phyloP scores from a whole-genome alignment of 2,113 vertebrate species.

The Podarcis muralis region DNA sequence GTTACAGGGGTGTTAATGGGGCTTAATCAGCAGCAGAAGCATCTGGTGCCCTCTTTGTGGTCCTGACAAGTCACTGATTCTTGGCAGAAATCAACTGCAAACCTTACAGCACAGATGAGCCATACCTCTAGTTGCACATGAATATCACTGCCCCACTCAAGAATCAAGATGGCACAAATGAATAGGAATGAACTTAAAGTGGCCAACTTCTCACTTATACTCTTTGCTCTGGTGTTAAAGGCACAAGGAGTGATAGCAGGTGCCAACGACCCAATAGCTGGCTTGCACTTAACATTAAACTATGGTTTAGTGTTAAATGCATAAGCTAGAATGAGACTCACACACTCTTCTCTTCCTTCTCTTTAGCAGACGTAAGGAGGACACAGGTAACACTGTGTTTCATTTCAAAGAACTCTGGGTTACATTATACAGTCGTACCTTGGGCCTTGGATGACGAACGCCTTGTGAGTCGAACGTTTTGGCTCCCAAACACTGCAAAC shows the following conservation, averaged over 20 bases:
- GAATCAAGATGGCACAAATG: neutral
- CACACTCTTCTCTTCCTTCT: too few species aligned
- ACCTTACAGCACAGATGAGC: neutral
- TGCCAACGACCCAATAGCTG: neutral
- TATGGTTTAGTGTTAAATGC: too few species aligned
- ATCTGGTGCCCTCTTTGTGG: neutral
- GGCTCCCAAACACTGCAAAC: too few species aligned
- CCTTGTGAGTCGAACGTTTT: too few species aligned
- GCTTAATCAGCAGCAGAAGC: neutral
- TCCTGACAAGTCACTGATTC: neutral
- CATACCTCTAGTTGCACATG: neutral
- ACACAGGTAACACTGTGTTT: too few species aligned
- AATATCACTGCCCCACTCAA: neutral
- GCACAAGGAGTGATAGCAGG: neutral
- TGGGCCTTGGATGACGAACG: too few species aligned
- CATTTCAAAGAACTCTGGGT: too few species aligned
- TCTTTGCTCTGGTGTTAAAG: neutral
- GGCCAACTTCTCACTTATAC: neutral
- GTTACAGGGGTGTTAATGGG: neutral
- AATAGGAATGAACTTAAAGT: neutral
- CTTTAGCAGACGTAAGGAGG: too few species aligned
- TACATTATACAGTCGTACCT: too few species aligned
- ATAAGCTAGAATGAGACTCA: too few species aligned
- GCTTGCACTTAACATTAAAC: too few species aligned
- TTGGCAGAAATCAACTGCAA: neutral